A percentile compares a stretch with the other conserved stretches of the same genome.
Evolutionary conservation across 1,140 invertebrate species (phyloP).

Genomic region (Procambarus clarkii): DNA sequence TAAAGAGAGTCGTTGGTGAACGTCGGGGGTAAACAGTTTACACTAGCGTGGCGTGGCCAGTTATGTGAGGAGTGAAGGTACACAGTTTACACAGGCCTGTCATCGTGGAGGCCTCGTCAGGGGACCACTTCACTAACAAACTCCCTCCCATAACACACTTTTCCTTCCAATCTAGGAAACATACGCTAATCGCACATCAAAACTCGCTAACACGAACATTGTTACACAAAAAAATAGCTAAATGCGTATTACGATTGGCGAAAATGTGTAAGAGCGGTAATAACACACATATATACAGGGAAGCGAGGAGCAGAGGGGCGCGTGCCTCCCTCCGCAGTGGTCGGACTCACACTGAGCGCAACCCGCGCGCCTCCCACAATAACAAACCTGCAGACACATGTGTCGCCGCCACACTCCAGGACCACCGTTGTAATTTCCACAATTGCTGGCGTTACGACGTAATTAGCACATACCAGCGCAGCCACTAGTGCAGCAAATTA

Average conservation of each 20-base stretch:
- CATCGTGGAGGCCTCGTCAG: not conserved
- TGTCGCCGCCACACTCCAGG: not conserved
- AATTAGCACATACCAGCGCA: no score
- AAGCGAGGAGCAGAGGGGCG: not conserved
- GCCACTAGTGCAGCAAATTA: no score
- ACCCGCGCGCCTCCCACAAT: constrained; percentile 4
- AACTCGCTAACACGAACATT: no score
- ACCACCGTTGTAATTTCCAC: not conserved
- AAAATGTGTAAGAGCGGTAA: not conserved
- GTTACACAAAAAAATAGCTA: no score
- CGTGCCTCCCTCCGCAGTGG: not conserved
- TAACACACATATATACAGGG: not conserved
- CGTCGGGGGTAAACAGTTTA: no score
- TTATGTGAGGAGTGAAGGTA: not conserved
- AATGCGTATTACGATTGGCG: no score
- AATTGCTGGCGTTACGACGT: no score
- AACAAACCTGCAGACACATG: constrained; percentile 52
- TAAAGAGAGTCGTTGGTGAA: no score
- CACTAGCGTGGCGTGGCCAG: no score
- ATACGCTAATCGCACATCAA: not conserved
- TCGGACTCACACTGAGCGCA: constrained; percentile 27
- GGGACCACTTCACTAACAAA: not conserved
- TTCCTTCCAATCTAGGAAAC: not conserved
- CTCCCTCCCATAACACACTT: not conserved
- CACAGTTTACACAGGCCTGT: not conserved